Evolutionary conservation across 2,113 vertebrate species (phyloP), one percentile per base, ranked within the genome.

Genomic region (Thunnus maccoyii): DNA sequence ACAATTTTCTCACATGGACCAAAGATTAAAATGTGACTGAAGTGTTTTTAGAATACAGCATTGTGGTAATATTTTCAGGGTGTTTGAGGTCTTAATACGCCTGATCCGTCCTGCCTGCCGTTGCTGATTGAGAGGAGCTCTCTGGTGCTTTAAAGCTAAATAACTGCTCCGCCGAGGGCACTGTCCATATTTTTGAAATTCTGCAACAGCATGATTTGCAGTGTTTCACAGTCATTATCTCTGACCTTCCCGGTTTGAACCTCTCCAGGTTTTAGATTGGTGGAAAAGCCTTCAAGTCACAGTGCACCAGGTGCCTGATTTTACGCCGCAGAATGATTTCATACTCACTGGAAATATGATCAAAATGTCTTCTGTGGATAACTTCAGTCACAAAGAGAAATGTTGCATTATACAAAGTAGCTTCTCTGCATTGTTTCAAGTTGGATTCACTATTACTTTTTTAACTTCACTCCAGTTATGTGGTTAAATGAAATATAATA

Each of bases 241-340:
- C 68, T 87, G 86, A 90, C 89, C 86, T 88, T 80, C 76, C 71
- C 30, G 4, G 78, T 88, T 83, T 90, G 87, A 92, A 86, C 89
- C 91, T 87, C 89, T 91, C 77, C 60, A 80, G 76, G 25, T n/a
- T 88, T 85, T 87, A 88, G 86, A 92, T 91, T 91, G 91, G 86
- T 82, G 84, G 82, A 89, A 89, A 83, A 85, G 86, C 78, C 77
- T 88, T 71, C 12, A 17, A 89, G 89, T 89, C 91, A 92, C 89
- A 91, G 75, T 16, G 2, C 67, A n/a, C 67, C 82, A 56, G 84
- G 79, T 71, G 79, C 73, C 76, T 85, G 84, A 86, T 88, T 88
- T 84, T 55, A 86, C n/a, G 14, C 83, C 2, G 11, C 74, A 66
- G 71, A 76, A 85, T 74, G 73, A 88, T 86, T 88, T 86, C 72